Percentiles rank a stretch among this genome's conserved stretches.
phyloP scores from a whole-genome alignment of 1,140 invertebrate genomes.

The Linepithema humile region DNA sequence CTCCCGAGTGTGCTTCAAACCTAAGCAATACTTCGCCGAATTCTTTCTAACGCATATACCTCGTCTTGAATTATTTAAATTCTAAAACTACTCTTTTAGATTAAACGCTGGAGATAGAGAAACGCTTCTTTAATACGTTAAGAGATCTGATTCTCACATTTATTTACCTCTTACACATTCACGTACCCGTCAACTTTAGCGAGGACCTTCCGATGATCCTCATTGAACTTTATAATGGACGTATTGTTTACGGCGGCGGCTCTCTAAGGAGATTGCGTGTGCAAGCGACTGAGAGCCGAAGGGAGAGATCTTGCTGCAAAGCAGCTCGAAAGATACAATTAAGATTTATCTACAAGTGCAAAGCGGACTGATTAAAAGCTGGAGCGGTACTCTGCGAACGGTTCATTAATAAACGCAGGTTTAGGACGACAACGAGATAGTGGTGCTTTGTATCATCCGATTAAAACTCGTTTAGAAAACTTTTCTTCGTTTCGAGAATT shows the following conservation, averaged over 20 bases:
- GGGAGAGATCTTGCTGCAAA: slow-evolving; percentile 37
- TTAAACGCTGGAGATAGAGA: not conserved
- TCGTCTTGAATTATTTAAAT: not conserved
- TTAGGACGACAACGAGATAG: slow-evolving; percentile 47
- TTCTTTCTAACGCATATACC: not conserved
- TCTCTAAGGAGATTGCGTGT: slow-evolving; percentile 50
- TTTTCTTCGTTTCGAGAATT: not conserved
- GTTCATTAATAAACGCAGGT: slow-evolving; percentile 62
- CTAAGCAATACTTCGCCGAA: not conserved
- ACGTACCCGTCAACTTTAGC: not conserved
- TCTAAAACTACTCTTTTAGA: not conserved
- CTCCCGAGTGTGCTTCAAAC: slow-evolving; percentile 8
- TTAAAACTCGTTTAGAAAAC: slow-evolving; percentile 28
- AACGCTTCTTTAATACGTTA: not conserved
- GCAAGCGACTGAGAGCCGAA: slow-evolving; percentile 32
- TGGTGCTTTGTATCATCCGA: slow-evolving; percentile 17
- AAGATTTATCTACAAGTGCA: slow-evolving; percentile 66
- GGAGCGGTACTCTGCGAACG: slow-evolving; percentile 51
- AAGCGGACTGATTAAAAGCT: slow-evolving; percentile 67
- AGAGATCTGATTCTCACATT: not conserved
- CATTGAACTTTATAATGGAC: slow-evolving; percentile 24
- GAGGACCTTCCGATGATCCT: slow-evolving; percentile 31
- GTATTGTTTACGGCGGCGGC: slow-evolving; percentile 44
- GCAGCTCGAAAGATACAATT: slow-evolving; percentile 68
- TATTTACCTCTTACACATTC: not conserved